A percentile compares a stretch with the other conserved stretches of the same genome.
phyloP scores from a whole-genome alignment of 1,140 invertebrate genomes.

The Potamilus streckersoni region DNA sequence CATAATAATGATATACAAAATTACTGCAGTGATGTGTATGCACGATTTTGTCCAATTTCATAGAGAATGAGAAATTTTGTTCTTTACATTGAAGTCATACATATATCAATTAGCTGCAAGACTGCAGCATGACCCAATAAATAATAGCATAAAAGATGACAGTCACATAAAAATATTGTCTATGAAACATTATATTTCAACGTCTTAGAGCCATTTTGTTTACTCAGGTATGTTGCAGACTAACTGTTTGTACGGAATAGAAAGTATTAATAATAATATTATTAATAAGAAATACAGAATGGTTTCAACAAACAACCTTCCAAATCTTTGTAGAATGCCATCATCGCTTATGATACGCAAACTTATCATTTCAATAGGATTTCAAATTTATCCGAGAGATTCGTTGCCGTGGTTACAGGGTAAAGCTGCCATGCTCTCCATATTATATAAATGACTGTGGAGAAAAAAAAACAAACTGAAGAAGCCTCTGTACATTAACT shows the following conservation, averaged over 20 bases:
- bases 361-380: conserved; percentile 29
- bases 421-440: conserved; percentile 13
- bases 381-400: conserved; percentile 35
- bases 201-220: too few relatives aligned
- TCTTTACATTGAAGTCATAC: too few relatives aligned
- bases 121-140: too few relatives aligned
- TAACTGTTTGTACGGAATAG: too few relatives aligned
- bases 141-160: too few relatives aligned
- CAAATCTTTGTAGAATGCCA: neutral
- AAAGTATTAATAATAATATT: too few relatives aligned
- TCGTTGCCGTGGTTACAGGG: conserved; percentile 28
- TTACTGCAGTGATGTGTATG: conserved; percentile 39
- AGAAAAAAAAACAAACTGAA: conserved; percentile 6
- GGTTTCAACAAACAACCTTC: too few relatives aligned
- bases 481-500: conserved; percentile 39
- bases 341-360: neutral
- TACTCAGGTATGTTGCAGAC: too few relatives aligned
- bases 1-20: conserved; percentile 19
- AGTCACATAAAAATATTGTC: too few relatives aligned
- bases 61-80: neutral
- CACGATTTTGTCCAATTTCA: conserved; percentile 33
- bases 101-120: too few relatives aligned
- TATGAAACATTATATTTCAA: too few relatives aligned
- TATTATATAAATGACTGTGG: conserved; percentile 3
- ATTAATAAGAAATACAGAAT: too few relatives aligned